These are phyloP conservation scores for Lordiphosa collinella DNA, from an alignment of 1,140 invertebrate genomes.

Conservation along the genomic window DNA sequence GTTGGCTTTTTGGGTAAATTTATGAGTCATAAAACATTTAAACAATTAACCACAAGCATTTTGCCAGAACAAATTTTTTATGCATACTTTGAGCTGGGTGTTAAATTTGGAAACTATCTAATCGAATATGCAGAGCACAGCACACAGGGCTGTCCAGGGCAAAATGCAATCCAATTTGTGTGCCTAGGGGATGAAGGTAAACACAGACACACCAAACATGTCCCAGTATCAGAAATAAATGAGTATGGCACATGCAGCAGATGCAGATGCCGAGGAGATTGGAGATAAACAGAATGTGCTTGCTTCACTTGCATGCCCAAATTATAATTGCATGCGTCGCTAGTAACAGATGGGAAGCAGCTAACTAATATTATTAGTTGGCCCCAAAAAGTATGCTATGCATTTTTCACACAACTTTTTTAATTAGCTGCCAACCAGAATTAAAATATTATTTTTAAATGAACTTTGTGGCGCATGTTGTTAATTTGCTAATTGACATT, in stretches of 20 bases:
- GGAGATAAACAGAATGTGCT: conserved; percentile 23
- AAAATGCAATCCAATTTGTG: conserved; percentile 49
- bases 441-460: not conserved
- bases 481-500: conserved; percentile 48
- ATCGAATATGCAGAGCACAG: conserved; percentile 38
- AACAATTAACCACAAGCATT: conserved; percentile 10
- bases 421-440: too few species aligned
- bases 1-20: conserved; percentile 1
- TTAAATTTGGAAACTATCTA: conserved; percentile 3
- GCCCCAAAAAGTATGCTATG: not conserved
- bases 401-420: too few species aligned
- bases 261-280: conserved; percentile 16
- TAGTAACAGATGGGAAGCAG: not conserved
- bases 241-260: conserved; percentile 33
- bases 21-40: conserved; percentile 16
- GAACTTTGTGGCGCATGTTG: not conserved
- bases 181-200: conserved; percentile 23
- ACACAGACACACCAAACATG: conserved; percentile 15
- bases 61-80: not conserved
- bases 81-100: not conserved
- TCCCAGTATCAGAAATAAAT: conserved; percentile 25
- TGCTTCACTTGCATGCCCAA: not conserved
- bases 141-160: conserved; percentile 1
- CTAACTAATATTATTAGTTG: not conserved
- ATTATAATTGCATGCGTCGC: conserved; percentile 5